Evolutionary conservation across 1,140 invertebrate species (phyloP).

Genomic region (Nautilus pompilius): DNA sequence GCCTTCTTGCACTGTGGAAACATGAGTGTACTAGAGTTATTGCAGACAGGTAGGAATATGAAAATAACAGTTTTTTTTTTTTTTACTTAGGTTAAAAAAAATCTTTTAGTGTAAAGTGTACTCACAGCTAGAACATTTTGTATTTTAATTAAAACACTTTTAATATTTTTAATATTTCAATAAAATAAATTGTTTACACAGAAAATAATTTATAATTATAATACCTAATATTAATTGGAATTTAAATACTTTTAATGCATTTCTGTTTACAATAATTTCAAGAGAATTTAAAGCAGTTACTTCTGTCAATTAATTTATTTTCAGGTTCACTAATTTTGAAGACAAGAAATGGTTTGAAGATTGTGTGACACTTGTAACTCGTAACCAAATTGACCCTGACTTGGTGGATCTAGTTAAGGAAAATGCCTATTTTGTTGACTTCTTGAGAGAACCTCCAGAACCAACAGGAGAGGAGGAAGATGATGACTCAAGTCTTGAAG

Average conservation of each 20-base stretch:
- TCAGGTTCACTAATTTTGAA: conserved; percentile 40
- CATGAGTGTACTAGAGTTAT: conserved; percentile 87
- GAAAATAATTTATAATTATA: too few species aligned
- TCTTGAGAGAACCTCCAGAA: conserved; percentile 84
- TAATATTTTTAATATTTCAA: too few species aligned
- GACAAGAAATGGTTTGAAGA: conserved; percentile 52
- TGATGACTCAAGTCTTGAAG: conserved; percentile 78
- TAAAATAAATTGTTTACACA: too few species aligned
- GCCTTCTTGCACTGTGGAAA: conserved; percentile 78
- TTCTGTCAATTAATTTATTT: neutral
- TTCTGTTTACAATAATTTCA: too few species aligned
- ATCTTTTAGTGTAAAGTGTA: neutral
- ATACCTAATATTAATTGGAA: too few species aligned
- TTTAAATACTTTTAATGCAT: too few species aligned
- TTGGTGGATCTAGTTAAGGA: conserved; percentile 18
- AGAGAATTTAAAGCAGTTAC: neutral
- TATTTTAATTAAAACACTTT: too few species aligned
- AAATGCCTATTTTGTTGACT: conserved; percentile 55
- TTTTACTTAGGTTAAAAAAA: neutral
- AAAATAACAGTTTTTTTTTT: neutral
- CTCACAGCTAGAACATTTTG: neutral
- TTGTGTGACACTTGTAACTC: conserved; percentile 26
- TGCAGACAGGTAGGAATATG: conserved; percentile 74
- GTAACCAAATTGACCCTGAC: conserved; percentile 32
- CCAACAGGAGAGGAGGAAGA: conserved; percentile 87